Percentiles rank a stretch among this genome's conserved stretches.
These are phyloP conservation scores for Protobothrops mucrosquamatus DNA, from an alignment of 2,113 vertebrate species.

Conservation along the genomic window DNA sequence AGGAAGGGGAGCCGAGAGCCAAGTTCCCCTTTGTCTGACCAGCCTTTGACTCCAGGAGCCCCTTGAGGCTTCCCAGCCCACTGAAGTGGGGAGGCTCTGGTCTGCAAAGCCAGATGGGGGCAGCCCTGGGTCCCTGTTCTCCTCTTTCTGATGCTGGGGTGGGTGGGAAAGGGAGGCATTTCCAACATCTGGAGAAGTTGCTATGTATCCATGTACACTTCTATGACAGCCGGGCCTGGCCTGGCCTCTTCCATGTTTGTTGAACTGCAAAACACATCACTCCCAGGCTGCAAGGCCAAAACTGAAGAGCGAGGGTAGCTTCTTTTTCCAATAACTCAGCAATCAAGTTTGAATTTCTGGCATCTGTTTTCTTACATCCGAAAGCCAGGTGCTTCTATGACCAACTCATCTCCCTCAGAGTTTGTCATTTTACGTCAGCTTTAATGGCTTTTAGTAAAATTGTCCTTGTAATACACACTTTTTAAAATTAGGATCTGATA, in stretches of 20 bases:
- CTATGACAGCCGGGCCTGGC: no score
- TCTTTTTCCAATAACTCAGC: background rate
- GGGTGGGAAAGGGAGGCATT: background rate
- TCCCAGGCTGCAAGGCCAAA: background rate
- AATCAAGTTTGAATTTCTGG: background rate
- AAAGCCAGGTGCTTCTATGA: background rate
- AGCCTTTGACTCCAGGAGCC: background rate
- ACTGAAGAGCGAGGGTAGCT: background rate
- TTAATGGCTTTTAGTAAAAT: background rate
- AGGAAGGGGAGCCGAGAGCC: background rate
- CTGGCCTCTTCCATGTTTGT: background rate
- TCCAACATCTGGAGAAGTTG: background rate
- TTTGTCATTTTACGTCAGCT: background rate
- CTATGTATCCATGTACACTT: background rate
- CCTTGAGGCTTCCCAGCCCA: background rate
- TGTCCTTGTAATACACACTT: no score
- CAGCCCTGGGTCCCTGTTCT: background rate
- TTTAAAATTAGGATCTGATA: background rate
- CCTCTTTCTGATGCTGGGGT: background rate
- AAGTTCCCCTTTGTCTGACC: background rate
- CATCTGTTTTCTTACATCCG: background rate
- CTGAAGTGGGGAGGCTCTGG: fast-evolving
- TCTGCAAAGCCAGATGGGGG: background rate
- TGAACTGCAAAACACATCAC: background rate
- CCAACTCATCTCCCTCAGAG: background rate